phyloP scores from a whole-genome alignment of 2,797 vertebrate species.

The Anguilla marmorata region DNA sequence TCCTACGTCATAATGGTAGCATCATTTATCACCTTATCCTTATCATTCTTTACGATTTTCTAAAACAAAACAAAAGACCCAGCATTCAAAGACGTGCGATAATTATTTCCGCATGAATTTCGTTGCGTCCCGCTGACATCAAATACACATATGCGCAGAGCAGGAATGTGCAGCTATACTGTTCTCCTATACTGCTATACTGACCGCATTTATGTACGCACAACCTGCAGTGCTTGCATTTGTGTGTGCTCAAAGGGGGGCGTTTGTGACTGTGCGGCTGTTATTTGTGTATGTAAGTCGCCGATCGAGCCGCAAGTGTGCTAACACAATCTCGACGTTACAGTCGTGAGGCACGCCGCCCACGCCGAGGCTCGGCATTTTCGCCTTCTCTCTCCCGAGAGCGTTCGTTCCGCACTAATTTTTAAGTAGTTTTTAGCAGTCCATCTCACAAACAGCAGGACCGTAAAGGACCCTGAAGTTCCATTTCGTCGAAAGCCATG shows the following conservation, averaged over 20 bases:
- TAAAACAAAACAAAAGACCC: not conserved
- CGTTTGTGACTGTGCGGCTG: not conserved
- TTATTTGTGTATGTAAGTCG: not conserved
- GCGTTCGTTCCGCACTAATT: not conserved
- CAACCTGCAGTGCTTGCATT: no score
- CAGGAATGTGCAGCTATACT: not conserved
- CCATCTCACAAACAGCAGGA: conserved; percentile 12
- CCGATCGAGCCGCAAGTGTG: not conserved
- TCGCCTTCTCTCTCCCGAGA: not conserved
- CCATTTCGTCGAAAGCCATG: conserved; percentile 20
- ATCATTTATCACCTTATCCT: no score
- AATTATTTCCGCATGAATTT: no score
- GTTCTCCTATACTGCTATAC: not conserved
- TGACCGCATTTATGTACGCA: not conserved
- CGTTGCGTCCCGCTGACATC: no score
- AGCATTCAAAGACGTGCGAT: not conserved
- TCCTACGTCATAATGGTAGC: not conserved
- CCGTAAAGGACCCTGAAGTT: conserved; percentile 11
- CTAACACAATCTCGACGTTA: not conserved
- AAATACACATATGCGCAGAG: not conserved
- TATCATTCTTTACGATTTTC: not conserved
- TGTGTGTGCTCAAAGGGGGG: not conserved
- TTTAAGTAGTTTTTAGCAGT: not conserved
- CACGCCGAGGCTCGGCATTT: not conserved
- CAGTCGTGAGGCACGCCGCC: not conserved